Base-by-base conservation (phyloP, 2,797 vertebrate species). In the Sparidentex hasta region DNA sequence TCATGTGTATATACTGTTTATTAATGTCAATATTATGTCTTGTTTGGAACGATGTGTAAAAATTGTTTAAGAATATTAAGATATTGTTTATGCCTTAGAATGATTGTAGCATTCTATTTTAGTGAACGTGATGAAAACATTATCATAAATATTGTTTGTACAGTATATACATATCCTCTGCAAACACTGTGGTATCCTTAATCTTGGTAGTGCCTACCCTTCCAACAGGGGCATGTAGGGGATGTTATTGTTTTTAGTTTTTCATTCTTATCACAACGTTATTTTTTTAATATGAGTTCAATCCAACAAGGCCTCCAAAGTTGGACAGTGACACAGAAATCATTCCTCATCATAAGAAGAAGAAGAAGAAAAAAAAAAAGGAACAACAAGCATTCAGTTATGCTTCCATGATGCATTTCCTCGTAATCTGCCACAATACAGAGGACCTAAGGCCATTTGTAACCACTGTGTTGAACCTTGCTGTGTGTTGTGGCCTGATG, bases 161-260 rank as follows among this genome's bases (percentile, higher is more conserved):
- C 97, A 98, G 97, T 97, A 96, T 95, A 96, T 94, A 95, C 97
- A 96, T 97, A 98, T 98, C 97, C 97, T 98, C 98, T 98, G 97
- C 97, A 97, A 96, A 97, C 97, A 99, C 98, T 99, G 98, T 99
- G 98, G 97, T 98, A 96, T 98, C 97, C 97, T 98, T 96, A 97
- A 97, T 97, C 97, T 99, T 97, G 97, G 97, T 99, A 98, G 98
- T 99, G 97, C 98, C 98, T 99, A 97, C 97, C 97, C 99, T 99
- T 96, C 94, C 96, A 98, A 98, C 97, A 98, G 94, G 93, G 92
- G 98, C 97, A 97, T 97, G 97, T 99, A 99, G 97, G 97, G 97
- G 97, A 98, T 97, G 96, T 96, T 96, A 93, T 96, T 96, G 95
- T 97, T 97, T 91, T 93, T 91, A 83, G 90, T 93, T 94, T 33